Percentiles rank a stretch among this genome's conserved stretches.
These are phyloP conservation scores for Tetraneura akinire DNA, from an alignment of 1,140 invertebrate genomes.

Conservation along the genomic window DNA sequence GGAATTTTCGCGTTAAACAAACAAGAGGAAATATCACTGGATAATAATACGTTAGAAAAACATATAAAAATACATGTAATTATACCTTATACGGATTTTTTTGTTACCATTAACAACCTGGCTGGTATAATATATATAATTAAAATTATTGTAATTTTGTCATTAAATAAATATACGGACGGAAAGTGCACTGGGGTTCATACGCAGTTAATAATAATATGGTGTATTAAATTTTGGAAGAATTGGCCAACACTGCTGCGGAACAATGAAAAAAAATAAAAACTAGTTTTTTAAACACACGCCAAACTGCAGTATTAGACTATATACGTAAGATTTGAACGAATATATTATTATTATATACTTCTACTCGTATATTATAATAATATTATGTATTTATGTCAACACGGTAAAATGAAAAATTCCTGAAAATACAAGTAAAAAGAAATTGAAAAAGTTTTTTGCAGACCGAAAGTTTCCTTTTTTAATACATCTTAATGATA, in stretches of 20 bases:
- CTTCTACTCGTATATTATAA: no score
- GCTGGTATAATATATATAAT: no score
- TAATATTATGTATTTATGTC: not conserved
- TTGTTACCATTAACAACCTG: no score
- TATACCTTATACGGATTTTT: no score
- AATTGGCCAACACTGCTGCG: not conserved
- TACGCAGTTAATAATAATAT: no score
- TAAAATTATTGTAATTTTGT: no score
- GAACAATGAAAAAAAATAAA: not conserved
- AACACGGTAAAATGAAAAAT: conserved; percentile 18
- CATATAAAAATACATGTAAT: no score
- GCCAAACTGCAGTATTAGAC: no score
- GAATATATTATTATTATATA: no score
- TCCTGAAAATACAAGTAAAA: not conserved
- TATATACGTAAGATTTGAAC: no score
- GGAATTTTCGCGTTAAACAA: not conserved
- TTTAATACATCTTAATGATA: conserved; percentile 50
- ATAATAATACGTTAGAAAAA: not conserved
- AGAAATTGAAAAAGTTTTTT: conserved; percentile 49
- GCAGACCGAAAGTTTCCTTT: conserved; percentile 15
- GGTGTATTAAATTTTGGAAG: not conserved
- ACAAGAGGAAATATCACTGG: not conserved
- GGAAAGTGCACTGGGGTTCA: no score
- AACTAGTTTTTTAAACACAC: not conserved
- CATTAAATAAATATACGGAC: no score